Conservation (phyloP, 2,888 invertebrate genomes). For the Xestia c-nigrum region DNA sequence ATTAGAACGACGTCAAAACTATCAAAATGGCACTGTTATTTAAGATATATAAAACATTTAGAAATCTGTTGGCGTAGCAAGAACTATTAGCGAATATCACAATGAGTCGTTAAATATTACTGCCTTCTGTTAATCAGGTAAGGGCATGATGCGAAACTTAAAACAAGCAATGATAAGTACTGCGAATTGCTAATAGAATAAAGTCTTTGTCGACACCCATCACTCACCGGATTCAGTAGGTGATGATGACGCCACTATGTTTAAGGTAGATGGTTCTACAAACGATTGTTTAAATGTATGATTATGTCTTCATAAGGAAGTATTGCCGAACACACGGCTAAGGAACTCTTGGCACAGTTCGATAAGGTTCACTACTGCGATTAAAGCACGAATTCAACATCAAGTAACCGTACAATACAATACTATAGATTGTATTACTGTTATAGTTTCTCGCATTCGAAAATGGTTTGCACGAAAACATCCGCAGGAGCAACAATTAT, state of each 20-base stretch:
- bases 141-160: conserved; percentile 82
- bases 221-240: conserved; percentile 44
- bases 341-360: conserved; percentile 6
- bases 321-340: conserved; percentile 8
- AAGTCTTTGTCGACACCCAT: conserved; percentile 51
- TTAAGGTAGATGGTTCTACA: conserved; percentile 45
- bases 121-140: conserved; percentile 81
- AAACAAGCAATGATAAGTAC: conserved; percentile 72
- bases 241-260: conserved; percentile 23
- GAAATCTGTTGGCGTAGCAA: conserved; percentile 75
- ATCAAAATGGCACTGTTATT: conserved; percentile 55
- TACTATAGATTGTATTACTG: conserved; percentile 29
- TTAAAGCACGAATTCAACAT: conserved; percentile 28
- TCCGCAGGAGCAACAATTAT: conserved; percentile 75
- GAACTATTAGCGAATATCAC: conserved; percentile 82
- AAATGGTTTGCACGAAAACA: conserved; percentile 74
- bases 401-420: conserved; percentile 36
- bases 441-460: conserved; percentile 51
- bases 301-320: conserved; percentile 24
- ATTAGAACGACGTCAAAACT: conserved; percentile 48
- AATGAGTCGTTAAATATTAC: conserved; percentile 88
- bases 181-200: conserved; percentile 75
- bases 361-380: conserved; percentile 20
- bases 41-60: conserved; percentile 73
- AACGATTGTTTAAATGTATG: conserved; percentile 43